Evolutionary conservation across 2,888 invertebrate genomes (phyloP).

Genomic region (Parnassius smintheus): DNA sequence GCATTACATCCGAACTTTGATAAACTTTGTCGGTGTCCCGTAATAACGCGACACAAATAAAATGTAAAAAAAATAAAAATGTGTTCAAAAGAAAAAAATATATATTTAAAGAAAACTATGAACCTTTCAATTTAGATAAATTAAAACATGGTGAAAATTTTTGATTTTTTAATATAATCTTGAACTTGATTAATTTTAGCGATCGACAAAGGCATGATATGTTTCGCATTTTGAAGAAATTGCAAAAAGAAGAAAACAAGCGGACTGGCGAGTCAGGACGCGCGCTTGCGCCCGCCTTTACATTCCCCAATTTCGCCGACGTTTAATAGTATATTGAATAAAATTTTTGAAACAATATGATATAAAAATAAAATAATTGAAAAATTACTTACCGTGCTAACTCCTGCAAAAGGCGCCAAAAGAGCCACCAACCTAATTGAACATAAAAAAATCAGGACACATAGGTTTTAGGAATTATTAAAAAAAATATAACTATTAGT

Average conservation of each 20-base stretch:
- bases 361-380: slow-evolving; percentile 28
- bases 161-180: too few relatives aligned
- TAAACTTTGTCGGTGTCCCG: slow-evolving; percentile 76
- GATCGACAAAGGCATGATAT: slow-evolving; percentile 31
- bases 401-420: slow-evolving; percentile 59
- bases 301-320: slow-evolving; percentile 54
- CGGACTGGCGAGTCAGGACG: slow-evolving; percentile 57
- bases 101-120: too few relatives aligned
- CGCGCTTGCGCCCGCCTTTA: slow-evolving; percentile 38
- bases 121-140: too few relatives aligned
- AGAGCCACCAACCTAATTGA: slow-evolving; percentile 66
- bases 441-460: slow-evolving; percentile 24
- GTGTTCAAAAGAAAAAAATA: too few relatives aligned
- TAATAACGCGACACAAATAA: slow-evolving; percentile 36
- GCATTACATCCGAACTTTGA: slow-evolving; percentile 68
- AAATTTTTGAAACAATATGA: slow-evolving; percentile 31
- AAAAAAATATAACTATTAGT: too few relatives aligned
- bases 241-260: slow-evolving; percentile 69
- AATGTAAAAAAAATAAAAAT: too few relatives aligned
- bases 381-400: slow-evolving; percentile 59
- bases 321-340: slow-evolving; percentile 44
- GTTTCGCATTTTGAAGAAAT: slow-evolving; percentile 60
- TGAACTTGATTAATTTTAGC: slow-evolving; percentile 1
- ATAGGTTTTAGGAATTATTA: background rate
- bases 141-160: too few relatives aligned